Evolutionary conservation across 1,140 invertebrate species (phyloP), one percentile per base, ranked within the genome.

Genomic region (Dinothrombium tinctorium): DNA sequence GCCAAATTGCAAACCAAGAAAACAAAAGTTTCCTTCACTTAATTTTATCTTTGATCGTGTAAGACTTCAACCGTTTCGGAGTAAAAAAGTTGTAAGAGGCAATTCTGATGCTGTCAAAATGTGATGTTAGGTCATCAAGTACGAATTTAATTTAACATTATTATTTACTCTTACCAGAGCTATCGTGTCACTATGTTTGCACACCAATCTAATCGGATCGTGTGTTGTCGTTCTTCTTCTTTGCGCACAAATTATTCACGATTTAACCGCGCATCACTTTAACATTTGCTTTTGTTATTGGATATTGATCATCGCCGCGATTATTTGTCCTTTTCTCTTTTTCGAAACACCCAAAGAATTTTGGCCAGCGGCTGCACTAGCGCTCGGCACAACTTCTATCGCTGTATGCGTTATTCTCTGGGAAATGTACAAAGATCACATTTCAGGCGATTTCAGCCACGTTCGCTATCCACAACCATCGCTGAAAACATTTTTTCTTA

Each of bases 271-370:
- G 5, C 7, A 19, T 2, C 23, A 36, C 23, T 9, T 36, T 21
- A 3, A 36, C 8, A 8, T 38, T 8, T 25, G 14, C 15, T 38
- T 25, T n/a, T 76, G 74, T 50, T 54, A 60, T 23, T 72, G 71
- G 63, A 65, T 73, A 44, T 50, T 75, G 2, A 59, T 76, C 2
- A 64, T 77, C 7, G 68, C 65, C 0, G 54, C 59, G 1, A 49
- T 62, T 1, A 57, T 78, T 33, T 66, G 65, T 8, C 72, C 73
- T 0, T 52, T 71, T 1, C 67, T 71, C 48, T 71, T 73, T 60
- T 61, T 75, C 1, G 73, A 72, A 26, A 68, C 71, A 4, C 75
- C 75, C 2, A 72, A 71, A 52, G 71, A 76, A 48, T 73, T 75
- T 54, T 67, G 68, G 73, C 41, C 33, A 14, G 41, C 29, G 8